A percentile compares a stretch with the other conserved stretches of the same genome.
Evolutionary conservation across 2,113 vertebrate genomes (phyloP).

Genomic region (Centropristis striata): DNA sequence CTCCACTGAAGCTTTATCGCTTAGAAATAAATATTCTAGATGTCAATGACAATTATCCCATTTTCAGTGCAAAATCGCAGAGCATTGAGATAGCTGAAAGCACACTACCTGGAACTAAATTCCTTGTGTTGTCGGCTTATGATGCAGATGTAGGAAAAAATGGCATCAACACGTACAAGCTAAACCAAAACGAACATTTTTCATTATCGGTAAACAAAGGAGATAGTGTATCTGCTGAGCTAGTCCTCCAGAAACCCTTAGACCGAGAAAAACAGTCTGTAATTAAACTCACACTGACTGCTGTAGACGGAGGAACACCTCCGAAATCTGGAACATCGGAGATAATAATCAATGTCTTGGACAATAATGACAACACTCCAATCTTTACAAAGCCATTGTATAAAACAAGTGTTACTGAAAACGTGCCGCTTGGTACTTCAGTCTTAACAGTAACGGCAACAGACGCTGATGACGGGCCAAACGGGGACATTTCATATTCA

Average conservation of each 20-base stretch:
- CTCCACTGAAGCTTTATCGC: conserved; percentile 77
- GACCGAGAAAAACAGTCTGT: conserved; percentile 77
- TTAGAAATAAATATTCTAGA: conserved; percentile 79
- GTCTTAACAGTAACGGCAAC: conserved; percentile 71
- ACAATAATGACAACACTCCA: conserved; percentile 78
- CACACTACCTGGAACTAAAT: conserved; percentile 55
- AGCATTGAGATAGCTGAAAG: conserved; percentile 62
- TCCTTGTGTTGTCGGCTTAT: conserved; percentile 70
- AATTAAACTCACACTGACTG: conserved; percentile 73
- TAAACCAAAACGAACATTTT: conserved; percentile 76
- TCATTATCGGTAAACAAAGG: conserved; percentile 69
- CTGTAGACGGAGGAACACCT: conserved; percentile 79
- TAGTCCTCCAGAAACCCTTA: conserved; percentile 78
- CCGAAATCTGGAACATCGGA: conserved; percentile 70
- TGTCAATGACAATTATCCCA: conserved; percentile 80
- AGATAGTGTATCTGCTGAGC: conserved; percentile 74
- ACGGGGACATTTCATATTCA: conserved; percentile 66
- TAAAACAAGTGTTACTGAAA: conserved; percentile 72
- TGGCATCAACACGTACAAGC: conserved; percentile 69
- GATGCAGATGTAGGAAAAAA: conserved; percentile 81
- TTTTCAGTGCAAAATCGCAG: conserved; percentile 55
- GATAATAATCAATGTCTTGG: conserved; percentile 70
- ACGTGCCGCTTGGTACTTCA: conserved; percentile 38
- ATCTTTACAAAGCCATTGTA: conserved; percentile 67
- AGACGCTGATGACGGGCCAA: conserved; percentile 73